Base-by-base conservation (phyloP, 2,113 vertebrate species). In the Paramisgurnus dabryanus region DNA sequence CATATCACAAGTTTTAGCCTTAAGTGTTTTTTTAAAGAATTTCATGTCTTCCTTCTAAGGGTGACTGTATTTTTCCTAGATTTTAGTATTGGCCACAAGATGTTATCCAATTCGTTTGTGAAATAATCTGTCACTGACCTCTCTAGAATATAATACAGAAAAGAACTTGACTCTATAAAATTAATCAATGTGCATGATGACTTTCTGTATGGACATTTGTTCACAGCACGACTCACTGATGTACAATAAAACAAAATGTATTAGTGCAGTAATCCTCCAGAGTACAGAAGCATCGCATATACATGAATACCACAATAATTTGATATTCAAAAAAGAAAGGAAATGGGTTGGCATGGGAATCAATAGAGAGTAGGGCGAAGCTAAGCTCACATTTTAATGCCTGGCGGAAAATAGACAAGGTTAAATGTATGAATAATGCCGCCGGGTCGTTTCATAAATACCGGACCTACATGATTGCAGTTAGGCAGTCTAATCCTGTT, bases 1-100 rank as follows among this genome's bases (percentile, higher is more conserved):
- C 82, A 39, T 63, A 89, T 88, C 90, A 91, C 84, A 84, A 87
- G 91, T 77, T 83, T 83, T 70, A 85, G 78, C 83, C 84, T 85
- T 89, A 90, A 84, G 88, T 73, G 40, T 79, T 90, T 90, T 79
- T 90, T 90, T 85, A 86, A 71, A 87, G 55, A 58, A 58, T 18
- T 58, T 7, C 55, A n/a, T 5, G n/a, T 49, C 8, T n/a, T 5
- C 0, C 49, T 57, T 71, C 57, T 6, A 40, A 9, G 34, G 5
- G 15, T 71, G 15, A 57, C 27, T 41, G 13, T 41, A 6, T 1
- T 10, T 41, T 57, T 3, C 5, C 69, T 72, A 5, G 34, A 72
- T 34, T 41, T 72, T 41, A 71, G 1, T 41, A 18, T 0, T 18
- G 15, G 13, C 55, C n/a, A 58, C 55, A 7, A n/a, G 8, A 39